Conservation (phyloP, 2,888 invertebrate species). For the Smittia aterrima region DNA sequence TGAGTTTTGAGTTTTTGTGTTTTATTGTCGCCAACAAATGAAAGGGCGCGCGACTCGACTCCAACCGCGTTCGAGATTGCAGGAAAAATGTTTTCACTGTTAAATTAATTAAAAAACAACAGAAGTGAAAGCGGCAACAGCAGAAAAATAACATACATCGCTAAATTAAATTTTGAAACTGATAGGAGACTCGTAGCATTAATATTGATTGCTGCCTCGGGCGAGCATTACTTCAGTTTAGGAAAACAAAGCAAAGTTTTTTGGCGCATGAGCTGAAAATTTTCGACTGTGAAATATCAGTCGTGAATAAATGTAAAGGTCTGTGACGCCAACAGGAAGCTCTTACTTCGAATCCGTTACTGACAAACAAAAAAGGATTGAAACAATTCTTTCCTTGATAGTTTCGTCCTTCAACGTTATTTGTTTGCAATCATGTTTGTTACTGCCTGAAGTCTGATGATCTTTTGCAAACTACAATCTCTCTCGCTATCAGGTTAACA, state of each 20-base stretch:
- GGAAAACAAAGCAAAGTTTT: neutral
- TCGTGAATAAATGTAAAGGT: no score
- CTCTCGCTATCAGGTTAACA: no score
- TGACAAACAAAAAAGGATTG: no score
- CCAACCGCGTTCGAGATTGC: neutral
- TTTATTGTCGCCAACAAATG: constrained; percentile 9
- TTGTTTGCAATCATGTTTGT: no score
- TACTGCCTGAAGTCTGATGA: no score
- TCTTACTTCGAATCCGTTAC: no score
- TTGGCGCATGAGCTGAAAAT: constrained; percentile 5
- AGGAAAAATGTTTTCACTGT: constrained; percentile 39
- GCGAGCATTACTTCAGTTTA: neutral
- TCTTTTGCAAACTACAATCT: no score
- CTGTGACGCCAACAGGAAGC: no score
- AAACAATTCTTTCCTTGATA: no score
- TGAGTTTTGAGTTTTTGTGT: neutral
- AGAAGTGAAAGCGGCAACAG: constrained; percentile 30
- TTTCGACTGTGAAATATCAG: neutral
- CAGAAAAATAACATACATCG: neutral
- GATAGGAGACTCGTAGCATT: constrained; percentile 32
- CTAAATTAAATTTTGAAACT: constrained; percentile 39
- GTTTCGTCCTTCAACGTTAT: no score
- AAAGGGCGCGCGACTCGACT: neutral
- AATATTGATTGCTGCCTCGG: constrained; percentile 34
- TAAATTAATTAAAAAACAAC: constrained; percentile 42